Conservation (phyloP, 2,113 vertebrate species). For the Microcebus jonahi region DNA sequence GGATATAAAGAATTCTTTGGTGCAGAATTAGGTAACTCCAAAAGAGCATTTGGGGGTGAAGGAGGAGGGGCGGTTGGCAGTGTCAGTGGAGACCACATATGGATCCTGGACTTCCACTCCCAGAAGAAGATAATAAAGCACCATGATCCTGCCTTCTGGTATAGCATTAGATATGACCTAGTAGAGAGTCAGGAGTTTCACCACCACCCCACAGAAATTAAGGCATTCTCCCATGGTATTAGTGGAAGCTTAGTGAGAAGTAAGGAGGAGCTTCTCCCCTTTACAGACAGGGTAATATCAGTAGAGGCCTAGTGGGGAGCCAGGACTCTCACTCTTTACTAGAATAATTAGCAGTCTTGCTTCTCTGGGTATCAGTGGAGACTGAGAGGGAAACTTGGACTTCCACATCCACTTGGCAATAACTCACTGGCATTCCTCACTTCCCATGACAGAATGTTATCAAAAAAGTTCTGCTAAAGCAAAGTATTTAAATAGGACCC, state of each 20-base stretch:
- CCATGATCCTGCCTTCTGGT: background rate
- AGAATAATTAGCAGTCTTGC: background rate
- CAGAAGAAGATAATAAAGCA: background rate
- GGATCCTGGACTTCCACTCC: background rate
- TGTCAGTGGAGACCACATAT: background rate
- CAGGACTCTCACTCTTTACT: background rate
- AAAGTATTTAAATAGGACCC: background rate
- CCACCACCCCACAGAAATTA: background rate
- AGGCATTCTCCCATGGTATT: too few species aligned
- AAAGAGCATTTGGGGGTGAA: background rate
- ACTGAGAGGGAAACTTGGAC: background rate
- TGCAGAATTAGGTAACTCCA: background rate
- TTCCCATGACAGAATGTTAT: background rate
- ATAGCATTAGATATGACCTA: too few species aligned
- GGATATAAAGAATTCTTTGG: background rate
- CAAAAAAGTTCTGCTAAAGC: background rate
- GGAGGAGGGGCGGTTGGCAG: background rate
- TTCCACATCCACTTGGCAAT: background rate
- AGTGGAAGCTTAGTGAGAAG: background rate
- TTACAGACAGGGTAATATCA: background rate
- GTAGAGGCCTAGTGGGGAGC: too few species aligned
- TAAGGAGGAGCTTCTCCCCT: fast-evolving
- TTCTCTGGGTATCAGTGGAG: background rate
- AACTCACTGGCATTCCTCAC: background rate
- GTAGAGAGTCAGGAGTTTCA: background rate